Base-by-base conservation (phyloP, 2,797 vertebrate genomes). In the Brachymystax lenok region DNA sequence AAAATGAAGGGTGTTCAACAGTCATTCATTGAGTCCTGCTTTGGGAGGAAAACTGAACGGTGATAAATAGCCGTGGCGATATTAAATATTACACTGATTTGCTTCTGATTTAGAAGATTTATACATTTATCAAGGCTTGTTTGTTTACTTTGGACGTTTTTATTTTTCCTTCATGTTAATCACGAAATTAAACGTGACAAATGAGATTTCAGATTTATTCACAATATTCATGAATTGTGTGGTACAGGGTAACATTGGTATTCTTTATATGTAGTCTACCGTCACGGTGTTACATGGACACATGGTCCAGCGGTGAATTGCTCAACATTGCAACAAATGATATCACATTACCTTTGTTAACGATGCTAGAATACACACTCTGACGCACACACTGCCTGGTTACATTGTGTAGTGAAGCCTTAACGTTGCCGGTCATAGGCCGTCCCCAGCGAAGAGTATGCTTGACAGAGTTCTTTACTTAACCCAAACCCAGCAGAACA, bases 401-500 rank as follows among this genome's bases (percentile, higher is more conserved):
- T 91, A 90, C 91, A 88, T 79, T 83, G 91, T 89, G 86, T 87
- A 90, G 87, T 87, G 79, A 79, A 87, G 87, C 84, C 88, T 86
- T 89, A 84, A 85, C 80, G 82, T 79, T 84, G 79, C 69, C 71
- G 72, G 77, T 83, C 46, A 72, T 52, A 51, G 7, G 54, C 71
- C 75, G 75, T 82, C 86, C 74, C 74, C 59, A 78, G 84, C 86
- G 78, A 92, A 93, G 90, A 80, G 85, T 92, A 92, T 92, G 91
- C 92, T 87, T 89, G 88, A 87, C 86, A 91, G 92, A 92, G 90
- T 92, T 91, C 85, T 93, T 93, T 93, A 92, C 92, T 93, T 92
- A 94, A 92, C 91, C 89, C 91, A 90, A 93, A 92, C 90, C 91
- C 83, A 77, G 80, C 82, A 85, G 87, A 91, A 83, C 82, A 84